phyloP scores from a whole-genome alignment of 2,113 vertebrate species.

The Gadus chalcogrammus region DNA sequence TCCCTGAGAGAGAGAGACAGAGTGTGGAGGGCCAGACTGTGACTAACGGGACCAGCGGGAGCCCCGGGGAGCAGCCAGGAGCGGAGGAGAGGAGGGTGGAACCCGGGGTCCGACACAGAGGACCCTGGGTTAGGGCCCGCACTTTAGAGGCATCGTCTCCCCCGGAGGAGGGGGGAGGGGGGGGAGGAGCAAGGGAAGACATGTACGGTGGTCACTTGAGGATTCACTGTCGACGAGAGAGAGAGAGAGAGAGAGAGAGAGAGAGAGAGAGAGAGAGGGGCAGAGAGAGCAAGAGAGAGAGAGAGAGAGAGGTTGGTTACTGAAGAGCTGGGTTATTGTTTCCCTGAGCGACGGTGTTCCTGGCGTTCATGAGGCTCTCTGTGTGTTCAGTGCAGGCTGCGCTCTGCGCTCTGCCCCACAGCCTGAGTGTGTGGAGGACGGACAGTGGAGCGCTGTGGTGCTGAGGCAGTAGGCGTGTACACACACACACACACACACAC shows the following conservation, averaged over 20 bases:
- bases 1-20: conserved; percentile 53
- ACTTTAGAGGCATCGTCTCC: neutral
- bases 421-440: neutral
- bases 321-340: neutral
- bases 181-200: neutral
- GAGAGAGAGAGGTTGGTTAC: neutral
- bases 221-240: too few relatives aligned
- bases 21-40: conserved; percentile 50
- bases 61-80: neutral
- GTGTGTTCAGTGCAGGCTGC: neutral
- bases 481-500: neutral
- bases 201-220: neutral
- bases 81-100: too few relatives aligned
- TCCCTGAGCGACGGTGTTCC: neutral
- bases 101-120: too few relatives aligned
- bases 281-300: too few relatives aligned
- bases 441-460: neutral
- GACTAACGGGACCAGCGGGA: conserved; percentile 48
- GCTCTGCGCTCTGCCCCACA: neutral
- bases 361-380: neutral
- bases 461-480: neutral
- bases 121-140: neutral
- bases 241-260: too few relatives aligned
- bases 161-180: neutral
- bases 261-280: too few relatives aligned